These are phyloP conservation scores for Archilochus colubris DNA, from an alignment of 2,113 vertebrate species.

Conservation along the genomic window DNA sequence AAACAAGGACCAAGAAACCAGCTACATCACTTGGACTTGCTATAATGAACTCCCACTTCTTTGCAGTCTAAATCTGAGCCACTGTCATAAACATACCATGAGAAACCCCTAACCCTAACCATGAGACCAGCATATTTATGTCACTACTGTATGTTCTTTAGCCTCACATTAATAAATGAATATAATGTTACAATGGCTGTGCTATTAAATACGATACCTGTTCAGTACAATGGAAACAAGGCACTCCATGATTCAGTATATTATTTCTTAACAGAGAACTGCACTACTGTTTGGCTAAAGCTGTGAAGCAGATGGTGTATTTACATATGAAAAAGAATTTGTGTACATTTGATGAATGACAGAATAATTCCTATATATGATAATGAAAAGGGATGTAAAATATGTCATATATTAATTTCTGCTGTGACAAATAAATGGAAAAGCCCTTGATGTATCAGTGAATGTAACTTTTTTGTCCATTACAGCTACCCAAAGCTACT, in stretches of 20 bases:
- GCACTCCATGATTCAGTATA: slow-evolving; percentile 3
- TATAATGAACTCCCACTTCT: slow-evolving; percentile 18
- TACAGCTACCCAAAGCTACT: not conserved
- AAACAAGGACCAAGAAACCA: slow-evolving; percentile 7
- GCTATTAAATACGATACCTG: slow-evolving; percentile 28
- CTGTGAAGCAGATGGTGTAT: slow-evolving; percentile 51
- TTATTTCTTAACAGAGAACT: slow-evolving; percentile 51
- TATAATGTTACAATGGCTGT: slow-evolving; percentile 18
- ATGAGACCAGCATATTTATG: not conserved
- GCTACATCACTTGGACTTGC: slow-evolving; percentile 15
- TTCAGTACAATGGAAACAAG: slow-evolving; percentile 36
- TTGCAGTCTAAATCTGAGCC: not conserved
- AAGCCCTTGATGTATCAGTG: not conserved
- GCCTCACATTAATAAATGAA: slow-evolving; percentile 7
- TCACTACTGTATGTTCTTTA: slow-evolving; percentile 2
- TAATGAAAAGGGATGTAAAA: slow-evolving; percentile 17
- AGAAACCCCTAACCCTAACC: slow-evolving; percentile 32
- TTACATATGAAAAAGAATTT: slow-evolving; percentile 50
- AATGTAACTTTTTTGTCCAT: not conserved
- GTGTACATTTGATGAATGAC: slow-evolving; percentile 21
- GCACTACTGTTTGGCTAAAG: slow-evolving; percentile 51
- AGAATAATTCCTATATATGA: slow-evolving; percentile 23
- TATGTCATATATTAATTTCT: not conserved
- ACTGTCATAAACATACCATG: not conserved
- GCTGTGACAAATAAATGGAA: not conserved